phyloP scores from a whole-genome alignment of 2,797 vertebrate genomes.

The Sebastes miniatus region DNA sequence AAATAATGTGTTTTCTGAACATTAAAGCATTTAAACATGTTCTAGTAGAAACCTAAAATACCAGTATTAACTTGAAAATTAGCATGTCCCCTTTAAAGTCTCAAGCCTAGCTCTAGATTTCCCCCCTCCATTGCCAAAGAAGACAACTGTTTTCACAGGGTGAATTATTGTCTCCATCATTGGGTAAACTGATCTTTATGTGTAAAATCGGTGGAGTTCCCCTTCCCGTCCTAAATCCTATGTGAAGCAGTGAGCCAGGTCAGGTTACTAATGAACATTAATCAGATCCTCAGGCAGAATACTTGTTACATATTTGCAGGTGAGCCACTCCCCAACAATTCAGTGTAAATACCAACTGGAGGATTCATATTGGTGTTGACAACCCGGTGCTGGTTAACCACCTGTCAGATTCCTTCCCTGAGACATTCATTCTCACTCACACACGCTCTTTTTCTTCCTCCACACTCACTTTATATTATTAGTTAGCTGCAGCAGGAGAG shows the following conservation, averaged over 20 bases:
- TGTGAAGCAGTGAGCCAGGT: not conserved
- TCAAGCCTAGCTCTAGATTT: not conserved
- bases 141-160: not conserved
- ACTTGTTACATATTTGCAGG: not conserved
- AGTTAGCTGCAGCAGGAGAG: constrained; percentile 32
- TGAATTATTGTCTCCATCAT: not conserved
- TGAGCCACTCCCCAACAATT: constrained; percentile 1
- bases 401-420: constrained; percentile 30
- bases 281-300: not conserved
- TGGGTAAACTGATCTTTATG: not conserved
- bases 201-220: not conserved
- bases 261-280: not conserved
- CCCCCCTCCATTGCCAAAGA: not conserved
- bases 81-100: too few relatives aligned
- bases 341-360: not conserved
- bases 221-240: not conserved
- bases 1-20: too few relatives aligned
- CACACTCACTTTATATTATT: constrained; percentile 15
- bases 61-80: too few relatives aligned
- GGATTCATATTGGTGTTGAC: constrained; percentile 16
- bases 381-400: constrained; percentile 35
- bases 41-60: too few relatives aligned
- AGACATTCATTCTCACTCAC: not conserved
- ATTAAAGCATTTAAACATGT: too few relatives aligned
- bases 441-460: not conserved